Evolutionary conservation across 2,797 vertebrate species (phyloP).

Genomic region (Catharus ustulatus): DNA sequence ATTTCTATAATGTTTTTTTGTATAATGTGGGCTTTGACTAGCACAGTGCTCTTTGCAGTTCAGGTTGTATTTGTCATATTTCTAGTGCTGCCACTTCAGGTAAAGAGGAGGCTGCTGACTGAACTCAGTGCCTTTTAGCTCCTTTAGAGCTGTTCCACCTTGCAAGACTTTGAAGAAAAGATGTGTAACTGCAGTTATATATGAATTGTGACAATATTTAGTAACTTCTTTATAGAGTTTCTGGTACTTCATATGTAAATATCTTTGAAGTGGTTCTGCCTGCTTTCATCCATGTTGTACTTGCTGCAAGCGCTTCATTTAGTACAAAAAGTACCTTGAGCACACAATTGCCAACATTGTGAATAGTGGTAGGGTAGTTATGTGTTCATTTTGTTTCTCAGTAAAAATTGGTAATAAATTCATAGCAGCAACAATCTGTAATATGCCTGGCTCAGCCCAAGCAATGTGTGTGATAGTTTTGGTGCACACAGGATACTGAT

Average conservation of each 20-base stretch:
- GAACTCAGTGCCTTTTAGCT: neutral
- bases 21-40: neutral
- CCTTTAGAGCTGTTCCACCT: neutral
- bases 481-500: neutral
- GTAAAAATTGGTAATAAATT: neutral
- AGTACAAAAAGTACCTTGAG: neutral
- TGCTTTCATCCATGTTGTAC: neutral
- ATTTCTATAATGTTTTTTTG: neutral
- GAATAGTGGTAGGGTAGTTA: neutral
- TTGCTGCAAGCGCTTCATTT: neutral
- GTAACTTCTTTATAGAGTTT: neutral
- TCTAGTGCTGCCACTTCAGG: neutral
- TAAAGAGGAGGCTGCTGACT: neutral
- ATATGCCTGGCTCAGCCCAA: neutral
- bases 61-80: neutral
- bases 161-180: neutral
- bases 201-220: neutral
- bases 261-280: neutral
- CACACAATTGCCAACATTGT: neutral
- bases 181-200: neutral
- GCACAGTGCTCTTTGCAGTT: neutral
- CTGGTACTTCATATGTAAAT: neutral
- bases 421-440: neutral
- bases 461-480: neutral
- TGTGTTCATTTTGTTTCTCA: neutral